Evolutionary conservation across 2,113 vertebrate species (phyloP).

Genomic region (Mustela lutreola): DNA sequence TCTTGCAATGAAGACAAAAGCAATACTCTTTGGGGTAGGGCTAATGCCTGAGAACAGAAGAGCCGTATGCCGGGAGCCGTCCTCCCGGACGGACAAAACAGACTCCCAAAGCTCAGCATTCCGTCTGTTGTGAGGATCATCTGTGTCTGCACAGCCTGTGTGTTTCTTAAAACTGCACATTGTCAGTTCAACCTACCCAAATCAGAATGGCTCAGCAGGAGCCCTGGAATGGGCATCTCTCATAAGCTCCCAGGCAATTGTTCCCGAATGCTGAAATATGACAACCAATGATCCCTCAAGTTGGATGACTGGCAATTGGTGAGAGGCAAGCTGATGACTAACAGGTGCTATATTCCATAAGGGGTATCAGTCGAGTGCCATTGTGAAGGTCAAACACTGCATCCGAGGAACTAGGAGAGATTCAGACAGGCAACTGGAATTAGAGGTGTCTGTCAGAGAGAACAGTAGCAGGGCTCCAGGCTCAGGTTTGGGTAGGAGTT

Average conservation of each 20-base stretch:
- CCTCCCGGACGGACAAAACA: not conserved
- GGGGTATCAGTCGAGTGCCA: not conserved
- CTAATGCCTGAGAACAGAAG: not conserved
- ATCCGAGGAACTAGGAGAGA: not conserved
- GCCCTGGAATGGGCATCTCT: not conserved
- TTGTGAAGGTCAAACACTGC: not conserved
- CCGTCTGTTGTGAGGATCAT: not conserved
- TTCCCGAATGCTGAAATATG: not conserved
- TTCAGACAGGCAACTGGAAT: not conserved
- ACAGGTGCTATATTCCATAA: not conserved
- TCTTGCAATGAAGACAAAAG: not conserved
- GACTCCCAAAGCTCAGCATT: not conserved
- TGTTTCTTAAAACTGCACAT: not conserved
- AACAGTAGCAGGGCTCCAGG: not conserved
- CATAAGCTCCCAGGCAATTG: not conserved
- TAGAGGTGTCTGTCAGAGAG: not conserved
- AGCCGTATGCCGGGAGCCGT: not conserved
- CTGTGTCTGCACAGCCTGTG: not conserved
- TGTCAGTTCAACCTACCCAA: not conserved
- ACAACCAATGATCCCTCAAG: not conserved
- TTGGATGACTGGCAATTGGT: not conserved
- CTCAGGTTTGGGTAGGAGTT: not conserved
- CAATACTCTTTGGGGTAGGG: rapidly evolving
- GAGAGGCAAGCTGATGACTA: not conserved
- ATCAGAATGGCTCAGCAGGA: not conserved